These are phyloP conservation scores for Copsychus sechellarum DNA, from an alignment of 2,113 vertebrate genomes.

Conservation along the genomic window DNA sequence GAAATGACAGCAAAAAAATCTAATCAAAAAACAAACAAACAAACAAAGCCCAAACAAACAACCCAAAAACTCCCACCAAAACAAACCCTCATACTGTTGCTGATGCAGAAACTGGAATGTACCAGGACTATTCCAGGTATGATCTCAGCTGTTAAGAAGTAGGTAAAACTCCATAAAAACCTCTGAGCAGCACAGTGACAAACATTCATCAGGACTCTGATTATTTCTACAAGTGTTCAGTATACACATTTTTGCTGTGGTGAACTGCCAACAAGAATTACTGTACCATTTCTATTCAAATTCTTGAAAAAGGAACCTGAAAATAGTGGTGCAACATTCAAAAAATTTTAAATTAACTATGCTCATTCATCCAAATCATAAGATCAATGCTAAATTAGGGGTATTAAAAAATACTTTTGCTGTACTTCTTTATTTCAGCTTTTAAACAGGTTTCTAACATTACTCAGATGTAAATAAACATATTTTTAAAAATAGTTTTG, in stretches of 20 bases:
- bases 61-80: accelerated
- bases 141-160: neutral
- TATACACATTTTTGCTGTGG: neutral
- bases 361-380: neutral
- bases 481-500: neutral
- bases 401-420: neutral
- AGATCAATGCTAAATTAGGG: neutral
- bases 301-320: neutral
- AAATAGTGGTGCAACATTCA: neutral
- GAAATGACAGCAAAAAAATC: neutral
- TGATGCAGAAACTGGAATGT: neutral
- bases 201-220: neutral
- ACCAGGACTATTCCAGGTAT: neutral
- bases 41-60: neutral
- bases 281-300: neutral
- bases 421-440: neutral
- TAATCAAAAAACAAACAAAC: neutral
- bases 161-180: neutral
- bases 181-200: neutral
- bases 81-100: neutral
- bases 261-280: neutral
- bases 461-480: neutral
- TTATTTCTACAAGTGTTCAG: neutral
- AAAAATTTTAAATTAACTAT: neutral
- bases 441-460: neutral